phyloP scores from a whole-genome alignment of 2,888 invertebrate species.

The Holacanthella duospinosa region DNA sequence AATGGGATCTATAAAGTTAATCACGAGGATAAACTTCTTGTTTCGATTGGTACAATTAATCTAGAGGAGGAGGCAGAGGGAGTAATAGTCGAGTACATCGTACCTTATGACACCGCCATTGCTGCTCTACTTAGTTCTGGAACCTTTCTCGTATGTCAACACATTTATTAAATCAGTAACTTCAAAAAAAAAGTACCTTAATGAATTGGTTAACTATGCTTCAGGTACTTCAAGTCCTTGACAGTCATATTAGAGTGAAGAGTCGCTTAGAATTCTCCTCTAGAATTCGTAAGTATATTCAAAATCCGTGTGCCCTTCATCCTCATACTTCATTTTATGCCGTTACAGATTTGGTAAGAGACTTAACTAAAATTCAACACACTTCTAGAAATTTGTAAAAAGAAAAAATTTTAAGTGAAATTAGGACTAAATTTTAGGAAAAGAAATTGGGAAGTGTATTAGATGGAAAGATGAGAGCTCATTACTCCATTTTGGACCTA shows the following conservation, averaged over 20 bases:
- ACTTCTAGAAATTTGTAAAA: too few species aligned
- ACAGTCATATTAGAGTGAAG: constrained; percentile 13
- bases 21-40: constrained; percentile 6
- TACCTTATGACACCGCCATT: constrained; percentile 18
- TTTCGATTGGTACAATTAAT: constrained; percentile 10
- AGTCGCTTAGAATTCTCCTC: constrained; percentile 21
- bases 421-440: constrained; percentile 6
- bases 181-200: too few species aligned
- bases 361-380: too few species aligned
- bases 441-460: constrained; percentile 20
- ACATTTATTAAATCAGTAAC: neutral
- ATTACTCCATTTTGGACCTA: constrained; percentile 22
- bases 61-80: constrained; percentile 3
- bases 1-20: constrained; percentile 20
- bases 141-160: constrained; percentile 17
- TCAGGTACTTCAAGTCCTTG: neutral
- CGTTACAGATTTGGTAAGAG: constrained; percentile 23
- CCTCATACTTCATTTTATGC: constrained; percentile 22
- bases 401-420: neutral
- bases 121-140: constrained; percentile 21
- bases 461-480: constrained; percentile 18
- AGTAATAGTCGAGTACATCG: constrained; percentile 14
- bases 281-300: constrained; percentile 17
- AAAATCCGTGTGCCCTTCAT: neutral
- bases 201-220: neutral